phyloP scores from a whole-genome alignment of 2,888 invertebrate species.

The Thecophora atra region DNA sequence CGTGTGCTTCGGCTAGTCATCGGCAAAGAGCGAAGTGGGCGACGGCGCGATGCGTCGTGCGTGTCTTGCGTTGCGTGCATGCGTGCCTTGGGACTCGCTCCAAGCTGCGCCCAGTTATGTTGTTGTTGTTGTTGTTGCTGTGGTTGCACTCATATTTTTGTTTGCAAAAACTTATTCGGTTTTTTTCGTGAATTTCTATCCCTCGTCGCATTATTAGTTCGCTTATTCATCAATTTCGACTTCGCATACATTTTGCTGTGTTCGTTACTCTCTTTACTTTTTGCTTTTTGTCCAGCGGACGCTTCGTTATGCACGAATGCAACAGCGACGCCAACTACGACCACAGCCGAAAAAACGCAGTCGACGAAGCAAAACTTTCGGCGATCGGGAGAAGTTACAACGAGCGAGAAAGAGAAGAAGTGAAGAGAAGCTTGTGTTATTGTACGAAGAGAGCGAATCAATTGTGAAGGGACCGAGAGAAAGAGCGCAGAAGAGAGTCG shows the following conservation, averaged over 20 bases:
- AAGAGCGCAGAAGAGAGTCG: background rate
- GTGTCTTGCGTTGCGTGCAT: slow-evolving; percentile 21
- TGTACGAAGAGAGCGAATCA: background rate
- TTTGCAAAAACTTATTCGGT: slow-evolving; percentile 16
- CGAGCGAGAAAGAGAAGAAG: background rate
- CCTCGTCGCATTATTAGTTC: background rate
- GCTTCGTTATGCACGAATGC: background rate
- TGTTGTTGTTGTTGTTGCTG: slow-evolving; percentile 13
- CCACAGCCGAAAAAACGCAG: background rate
- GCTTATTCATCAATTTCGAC: slow-evolving; percentile 38
- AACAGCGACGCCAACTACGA: background rate
- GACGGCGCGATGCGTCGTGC: background rate
- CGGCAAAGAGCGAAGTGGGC: slow-evolving; percentile 22
- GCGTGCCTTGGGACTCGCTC: slow-evolving; percentile 3
- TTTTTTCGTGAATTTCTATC: slow-evolving; percentile 23
- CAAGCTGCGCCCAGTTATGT: slow-evolving; percentile 15
- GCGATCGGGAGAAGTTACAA: background rate
- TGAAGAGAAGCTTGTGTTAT: background rate
- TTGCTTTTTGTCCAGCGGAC: slow-evolving; percentile 7
- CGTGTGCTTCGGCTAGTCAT: slow-evolving; percentile 5
- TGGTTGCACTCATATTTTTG: slow-evolving; percentile 33
- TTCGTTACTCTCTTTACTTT: too few relatives aligned
- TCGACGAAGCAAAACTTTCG: slow-evolving; percentile 6
- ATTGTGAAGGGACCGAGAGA: background rate
- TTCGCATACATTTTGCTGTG: slow-evolving; percentile 14